Percentiles rank a stretch among this genome's conserved stretches.
Evolutionary conservation across 37 sponge, comb jelly and placozoan genomes (phyloP).

Genomic region (Bolinopsis microptera): DNA sequence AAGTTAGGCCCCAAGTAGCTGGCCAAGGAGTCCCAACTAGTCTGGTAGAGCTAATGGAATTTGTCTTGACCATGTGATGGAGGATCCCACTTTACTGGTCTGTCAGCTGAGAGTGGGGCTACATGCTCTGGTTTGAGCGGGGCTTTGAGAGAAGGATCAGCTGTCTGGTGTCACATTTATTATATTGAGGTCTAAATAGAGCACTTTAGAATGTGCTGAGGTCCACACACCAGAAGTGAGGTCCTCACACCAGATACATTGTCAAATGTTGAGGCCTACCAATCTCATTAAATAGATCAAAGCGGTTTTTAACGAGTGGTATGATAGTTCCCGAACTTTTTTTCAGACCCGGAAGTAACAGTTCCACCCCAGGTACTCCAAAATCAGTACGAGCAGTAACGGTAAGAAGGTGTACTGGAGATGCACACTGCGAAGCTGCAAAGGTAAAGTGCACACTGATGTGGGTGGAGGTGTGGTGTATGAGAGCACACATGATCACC

Average conservation of each 20-base stretch:
- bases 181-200: background rate
- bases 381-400: slow-evolving; percentile 35
- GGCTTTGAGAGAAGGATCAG: too few species aligned
- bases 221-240: too few species aligned
- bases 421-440: slow-evolving; percentile 32
- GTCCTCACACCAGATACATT: too few species aligned
- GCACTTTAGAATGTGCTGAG: too few species aligned
- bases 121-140: too few species aligned
- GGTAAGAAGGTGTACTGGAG: slow-evolving; percentile 54
- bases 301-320: too few species aligned
- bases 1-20: background rate
- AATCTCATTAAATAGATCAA: too few species aligned
- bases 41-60: background rate
- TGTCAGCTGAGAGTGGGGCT: background rate
- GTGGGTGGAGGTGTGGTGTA: slow-evolving; percentile 22
- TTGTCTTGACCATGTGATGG: background rate
- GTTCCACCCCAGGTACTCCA: slow-evolving; percentile 58
- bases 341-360: too few species aligned
- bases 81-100: slow-evolving; percentile 50
- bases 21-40: slow-evolving; percentile 51
- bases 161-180: background rate
- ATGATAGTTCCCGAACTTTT: too few species aligned
- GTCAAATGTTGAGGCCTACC: too few species aligned
- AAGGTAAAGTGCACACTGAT: background rate
- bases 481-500: slow-evolving; percentile 29